These are phyloP conservation scores for Herpetotheres cachinnans DNA, from an alignment of 2,113 vertebrate genomes.

Conservation along the genomic window DNA sequence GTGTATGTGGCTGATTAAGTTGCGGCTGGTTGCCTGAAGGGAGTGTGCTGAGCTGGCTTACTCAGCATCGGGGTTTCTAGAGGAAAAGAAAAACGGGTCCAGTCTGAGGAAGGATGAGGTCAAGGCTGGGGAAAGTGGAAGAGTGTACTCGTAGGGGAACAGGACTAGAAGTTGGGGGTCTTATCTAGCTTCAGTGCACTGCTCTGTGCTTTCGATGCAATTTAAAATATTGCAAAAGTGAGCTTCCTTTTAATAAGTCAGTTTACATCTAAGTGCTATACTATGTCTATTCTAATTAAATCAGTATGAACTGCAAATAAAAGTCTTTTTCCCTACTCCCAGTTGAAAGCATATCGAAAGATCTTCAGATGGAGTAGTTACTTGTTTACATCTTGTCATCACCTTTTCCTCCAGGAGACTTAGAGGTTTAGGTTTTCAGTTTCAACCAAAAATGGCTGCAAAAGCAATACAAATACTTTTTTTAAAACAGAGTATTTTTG, in stretches of 20 bases:
- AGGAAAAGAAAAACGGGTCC: not conserved
- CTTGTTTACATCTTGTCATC: not conserved
- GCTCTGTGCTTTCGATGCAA: not conserved
- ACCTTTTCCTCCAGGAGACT: not conserved
- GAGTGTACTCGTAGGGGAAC: not conserved
- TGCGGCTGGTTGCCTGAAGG: not conserved
- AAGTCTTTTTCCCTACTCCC: not conserved
- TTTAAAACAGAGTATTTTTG: not conserved
- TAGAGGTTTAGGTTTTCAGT: not conserved
- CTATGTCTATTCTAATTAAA: not conserved
- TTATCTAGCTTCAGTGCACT: not conserved
- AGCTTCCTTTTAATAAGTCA: not conserved
- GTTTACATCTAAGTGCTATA: not conserved
- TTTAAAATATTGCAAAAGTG: not conserved
- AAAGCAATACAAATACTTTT: not conserved
- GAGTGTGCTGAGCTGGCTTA: not conserved
- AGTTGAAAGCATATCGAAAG: not conserved
- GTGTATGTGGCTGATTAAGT: not conserved
- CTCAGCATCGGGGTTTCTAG: not conserved
- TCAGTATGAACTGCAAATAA: not conserved
- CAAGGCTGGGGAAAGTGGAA: not conserved
- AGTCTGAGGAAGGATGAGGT: not conserved
- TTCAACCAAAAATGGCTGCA: not conserved
- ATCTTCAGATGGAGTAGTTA: not conserved
- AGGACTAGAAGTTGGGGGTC: not conserved